Evolutionary conservation across 2,113 vertebrate species (phyloP), one percentile per base, ranked within the genome.

Genomic region (Parotia lawesii): DNA sequence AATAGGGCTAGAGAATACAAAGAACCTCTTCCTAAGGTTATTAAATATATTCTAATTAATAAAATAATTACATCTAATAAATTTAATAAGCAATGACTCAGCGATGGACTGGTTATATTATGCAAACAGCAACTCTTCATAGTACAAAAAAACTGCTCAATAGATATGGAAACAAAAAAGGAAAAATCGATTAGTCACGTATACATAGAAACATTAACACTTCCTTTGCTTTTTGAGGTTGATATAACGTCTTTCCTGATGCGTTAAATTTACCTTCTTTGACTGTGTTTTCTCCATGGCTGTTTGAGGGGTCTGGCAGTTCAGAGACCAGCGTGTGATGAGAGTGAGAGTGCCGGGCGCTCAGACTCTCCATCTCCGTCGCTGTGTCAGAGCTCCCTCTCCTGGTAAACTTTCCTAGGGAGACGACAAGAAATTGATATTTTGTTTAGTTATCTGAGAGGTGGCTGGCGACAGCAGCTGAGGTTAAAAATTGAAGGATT

Each of bases 281-380:
- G 96, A 99, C 98, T 2, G 98, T 98, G 95, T 99, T 99, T 18
- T 99, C 99, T 27, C 99, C 98, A 33, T 99, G 99, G 97, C 99
- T 99, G 98, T 99, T 99, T 27, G 99, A 98, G 92, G 99, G 99
- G 96, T 99, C 99, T 0, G 99, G 99, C 89, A 99, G 96, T 25
- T 99, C 99, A 33, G 99, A 97, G 77, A 99, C 97, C 87, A 99
- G 97, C 0, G 99, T 99, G 82, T 99, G 99, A 58, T 99, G 99
- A 2, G 99, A 99, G 64, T 99, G 99, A 0, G 99, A 99, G 94
- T 99, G 99, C 87, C 98, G 98, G 45, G 98, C 97, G 2, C 99
- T 98, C 93, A 99, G 96, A 89, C 98, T 99, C 95, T 99, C 99
- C 82, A 99, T 98, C 87, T 99, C 99, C 0, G 98, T 98, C 2